A percentile compares a stretch with the other conserved stretches of the same genome.
phyloP scores from a whole-genome alignment of 2,797 vertebrate genomes.

The Urosaurus nigricauda region DNA sequence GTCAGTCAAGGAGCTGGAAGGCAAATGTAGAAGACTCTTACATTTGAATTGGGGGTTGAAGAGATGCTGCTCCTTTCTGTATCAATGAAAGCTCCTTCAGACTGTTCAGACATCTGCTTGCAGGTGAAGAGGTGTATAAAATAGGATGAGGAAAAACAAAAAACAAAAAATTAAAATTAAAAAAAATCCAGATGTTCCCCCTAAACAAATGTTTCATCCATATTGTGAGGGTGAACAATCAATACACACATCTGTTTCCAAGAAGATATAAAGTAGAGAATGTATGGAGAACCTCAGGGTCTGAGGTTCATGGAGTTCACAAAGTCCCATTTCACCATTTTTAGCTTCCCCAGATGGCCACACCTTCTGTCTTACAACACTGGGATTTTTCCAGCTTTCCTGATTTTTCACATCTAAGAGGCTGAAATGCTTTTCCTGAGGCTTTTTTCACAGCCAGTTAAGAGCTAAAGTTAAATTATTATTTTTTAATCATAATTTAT shows the following conservation, averaged over 20 bases:
- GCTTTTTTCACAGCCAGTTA: too few relatives aligned
- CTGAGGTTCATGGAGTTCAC: too few relatives aligned
- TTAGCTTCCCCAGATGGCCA: too few relatives aligned
- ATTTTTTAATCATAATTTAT: too few relatives aligned
- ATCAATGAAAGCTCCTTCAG: slow-evolving; percentile 85
- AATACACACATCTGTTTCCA: neutral
- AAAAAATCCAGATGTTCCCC: neutral
- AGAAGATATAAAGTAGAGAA: neutral
- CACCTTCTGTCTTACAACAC: too few relatives aligned
- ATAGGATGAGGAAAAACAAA: neutral
- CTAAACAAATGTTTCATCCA: neutral
- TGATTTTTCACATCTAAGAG: too few relatives aligned
- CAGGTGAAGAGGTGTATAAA: neutral
- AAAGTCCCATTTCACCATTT: too few relatives aligned
- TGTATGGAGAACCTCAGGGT: too few relatives aligned
- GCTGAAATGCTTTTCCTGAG: too few relatives aligned
- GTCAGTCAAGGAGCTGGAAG: neutral
- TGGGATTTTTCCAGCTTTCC: too few relatives aligned
- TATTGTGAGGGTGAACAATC: neutral
- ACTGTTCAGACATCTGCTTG: slow-evolving; percentile 89
- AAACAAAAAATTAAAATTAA: neutral
- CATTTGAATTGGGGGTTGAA: slow-evolving; percentile 90
- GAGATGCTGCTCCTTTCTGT: slow-evolving; percentile 88
- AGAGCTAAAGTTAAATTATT: too few relatives aligned
- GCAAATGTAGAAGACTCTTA: slow-evolving; percentile 75